Base-by-base conservation (phyloP, 1,140 invertebrate genomes). In the Drosophila virilis region DNA sequence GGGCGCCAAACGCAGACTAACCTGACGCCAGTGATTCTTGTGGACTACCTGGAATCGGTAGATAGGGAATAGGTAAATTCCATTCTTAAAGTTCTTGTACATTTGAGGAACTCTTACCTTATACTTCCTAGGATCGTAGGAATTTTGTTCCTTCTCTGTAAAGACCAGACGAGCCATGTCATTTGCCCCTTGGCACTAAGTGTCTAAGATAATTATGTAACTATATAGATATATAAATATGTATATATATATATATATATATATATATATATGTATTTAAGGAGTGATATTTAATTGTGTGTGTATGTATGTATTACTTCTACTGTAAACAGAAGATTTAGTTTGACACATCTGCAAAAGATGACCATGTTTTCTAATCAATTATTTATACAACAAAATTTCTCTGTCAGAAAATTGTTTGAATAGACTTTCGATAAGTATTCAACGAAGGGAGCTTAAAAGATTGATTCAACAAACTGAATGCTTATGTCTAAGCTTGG, bases 11-110 rank as follows among this genome's bases (percentile, higher is more conserved):
- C 86, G 57, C 1, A 92, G 74, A 38, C 84, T 91, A 40, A 91
- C 90, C 51, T 89, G 81, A 15, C 86, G 71, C 86, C 88, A 91
- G 33, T 91, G 91, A 59, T 91, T 91, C 38, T 81, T 81, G 46
- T 83, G 88, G 13, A 80, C 78, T 32, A 90, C 76, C 86, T 90
- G 58, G 0, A 22, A 22, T 8, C 1, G 15, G 0, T 33, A 6
- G 15, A 38, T 15, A 8, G 10, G 8, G 15, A 9, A 52, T 13
- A 6, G 38, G 1, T 64, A 6, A 54, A 51, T 4, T 8, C 4
- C 2, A 10, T 8, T 1, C 9, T 13, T 13, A 13, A 7, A 2
- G 12, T 2, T n/a, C 8, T 43, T 50, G 7, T 8, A 15, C 0
- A n/a, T 32, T 33, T 50, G 3, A 0, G 8, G 1, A 15, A 38